Percentiles rank a stretch among this genome's conserved stretches.
Conservation (phyloP, 2,113 vertebrate species). For the Tenrec ecaudatus region DNA sequence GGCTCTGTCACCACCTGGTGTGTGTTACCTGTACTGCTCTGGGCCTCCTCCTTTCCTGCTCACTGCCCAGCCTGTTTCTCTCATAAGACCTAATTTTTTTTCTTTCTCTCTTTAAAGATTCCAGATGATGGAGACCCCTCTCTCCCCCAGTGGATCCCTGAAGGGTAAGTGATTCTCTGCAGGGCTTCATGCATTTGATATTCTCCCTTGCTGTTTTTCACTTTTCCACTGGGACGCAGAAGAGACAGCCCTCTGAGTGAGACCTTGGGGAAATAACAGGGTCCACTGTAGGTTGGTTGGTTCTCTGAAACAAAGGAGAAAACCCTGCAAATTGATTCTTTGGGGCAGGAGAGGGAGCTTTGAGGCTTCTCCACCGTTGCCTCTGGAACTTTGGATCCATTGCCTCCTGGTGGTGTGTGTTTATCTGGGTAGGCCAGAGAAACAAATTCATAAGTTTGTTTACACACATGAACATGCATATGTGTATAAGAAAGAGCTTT, state of each 20-base stretch:
- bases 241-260: neutral
- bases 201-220: neutral
- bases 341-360: constrained; percentile 19
- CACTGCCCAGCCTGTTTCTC: constrained; percentile 29
- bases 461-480: too few relatives aligned
- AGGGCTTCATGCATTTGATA: constrained; percentile 19
- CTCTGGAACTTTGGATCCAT: constrained; percentile 47
- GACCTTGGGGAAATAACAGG: constrained; percentile 2
- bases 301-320: neutral
- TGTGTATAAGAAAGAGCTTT: too few relatives aligned
- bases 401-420: neutral
- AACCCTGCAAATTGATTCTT: constrained; percentile 18
- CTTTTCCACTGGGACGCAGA: constrained; percentile 21
- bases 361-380: neutral
- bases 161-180: constrained; percentile 90
- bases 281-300: neutral
- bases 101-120: constrained; percentile 82
- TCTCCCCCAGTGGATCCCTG: constrained; percentile 93
- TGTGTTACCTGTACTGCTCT: neutral
- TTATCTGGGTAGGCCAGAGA: too few relatives aligned
- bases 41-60: constrained; percentile 26
- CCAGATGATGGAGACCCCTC: constrained; percentile 89
- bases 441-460: too few relatives aligned
- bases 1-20: neutral
- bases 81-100: constrained; percentile 53